Evolutionary conservation across 2,888 invertebrate genomes (phyloP).

Genomic region (Neoaliturus tenellus): DNA sequence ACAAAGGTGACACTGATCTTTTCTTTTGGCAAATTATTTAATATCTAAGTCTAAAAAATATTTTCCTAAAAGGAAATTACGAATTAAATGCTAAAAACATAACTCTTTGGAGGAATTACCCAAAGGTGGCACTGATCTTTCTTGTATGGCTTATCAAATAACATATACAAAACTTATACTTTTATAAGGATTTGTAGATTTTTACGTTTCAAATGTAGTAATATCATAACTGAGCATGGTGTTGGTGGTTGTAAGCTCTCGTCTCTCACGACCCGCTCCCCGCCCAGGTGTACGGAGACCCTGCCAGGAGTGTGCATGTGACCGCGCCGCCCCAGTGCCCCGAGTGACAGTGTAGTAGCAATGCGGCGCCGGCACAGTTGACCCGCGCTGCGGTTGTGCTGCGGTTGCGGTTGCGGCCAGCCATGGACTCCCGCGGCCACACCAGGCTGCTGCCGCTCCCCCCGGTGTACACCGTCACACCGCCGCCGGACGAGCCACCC

Average conservation of each 20-base stretch:
- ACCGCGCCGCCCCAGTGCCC: background rate
- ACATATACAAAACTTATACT: no score
- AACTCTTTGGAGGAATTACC: no score
- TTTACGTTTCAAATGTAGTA: no score
- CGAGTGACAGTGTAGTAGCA: background rate
- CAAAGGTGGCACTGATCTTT: no score
- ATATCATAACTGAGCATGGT: no score
- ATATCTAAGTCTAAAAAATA: no score
- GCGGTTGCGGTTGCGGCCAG: background rate
- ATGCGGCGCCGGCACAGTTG: background rate
- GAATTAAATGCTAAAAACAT: no score
- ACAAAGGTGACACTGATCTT: no score
- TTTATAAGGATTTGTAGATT: no score
- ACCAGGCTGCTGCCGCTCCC: conserved; percentile 30
- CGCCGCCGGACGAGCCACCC: conserved; percentile 49
- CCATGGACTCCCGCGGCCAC: conserved; percentile 25
- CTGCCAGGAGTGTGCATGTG: background rate
- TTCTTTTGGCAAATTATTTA: no score
- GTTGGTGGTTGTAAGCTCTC: conserved; percentile 4
- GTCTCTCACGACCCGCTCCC: background rate
- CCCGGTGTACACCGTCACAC: conserved; percentile 62
- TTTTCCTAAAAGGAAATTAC: no score
- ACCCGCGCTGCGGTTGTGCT: background rate
- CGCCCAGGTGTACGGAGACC: background rate
- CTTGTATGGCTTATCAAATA: no score